Evolutionary conservation across 2,113 vertebrate species (phyloP).

Genomic region (Anhinga rufa): DNA sequence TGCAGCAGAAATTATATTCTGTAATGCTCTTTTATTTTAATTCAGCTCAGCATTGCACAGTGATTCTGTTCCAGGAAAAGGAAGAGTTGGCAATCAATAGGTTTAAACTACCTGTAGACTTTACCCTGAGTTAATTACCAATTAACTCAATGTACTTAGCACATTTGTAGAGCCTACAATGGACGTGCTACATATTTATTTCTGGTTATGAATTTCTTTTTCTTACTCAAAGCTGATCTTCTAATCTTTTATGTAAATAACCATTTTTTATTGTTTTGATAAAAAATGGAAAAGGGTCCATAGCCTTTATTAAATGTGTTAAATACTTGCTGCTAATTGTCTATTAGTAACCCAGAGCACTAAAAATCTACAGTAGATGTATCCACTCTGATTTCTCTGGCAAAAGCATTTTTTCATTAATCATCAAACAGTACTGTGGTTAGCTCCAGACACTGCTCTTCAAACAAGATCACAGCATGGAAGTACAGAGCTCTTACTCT

Average conservation of each 20-base stretch:
- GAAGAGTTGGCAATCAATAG: conserved; percentile 29
- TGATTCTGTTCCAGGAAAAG: conserved; percentile 14
- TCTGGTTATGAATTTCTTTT: not conserved
- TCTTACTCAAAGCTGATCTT: not conserved
- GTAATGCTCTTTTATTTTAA: not conserved
- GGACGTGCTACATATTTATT: conserved; percentile 22
- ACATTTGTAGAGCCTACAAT: conserved; percentile 30
- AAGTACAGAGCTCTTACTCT: not conserved
- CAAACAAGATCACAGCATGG: not conserved
- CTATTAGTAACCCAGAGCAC: not conserved
- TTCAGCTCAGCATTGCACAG: not conserved
- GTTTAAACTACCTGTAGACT: conserved; percentile 47
- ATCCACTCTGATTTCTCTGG: not conserved
- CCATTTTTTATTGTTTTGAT: not conserved
- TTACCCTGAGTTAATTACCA: conserved; percentile 37
- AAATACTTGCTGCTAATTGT: not conserved
- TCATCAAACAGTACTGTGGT: not conserved
- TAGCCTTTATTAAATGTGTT: not conserved
- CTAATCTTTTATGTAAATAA: not conserved
- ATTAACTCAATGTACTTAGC: conserved; percentile 37
- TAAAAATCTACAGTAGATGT: not conserved
- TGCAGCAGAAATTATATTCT: not conserved
- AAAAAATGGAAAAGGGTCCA: not conserved
- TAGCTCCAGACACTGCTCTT: not conserved
- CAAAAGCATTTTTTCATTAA: not conserved